Conservation (phyloP, 2,797 vertebrate species). For the Coccyzus lansbergi region DNA sequence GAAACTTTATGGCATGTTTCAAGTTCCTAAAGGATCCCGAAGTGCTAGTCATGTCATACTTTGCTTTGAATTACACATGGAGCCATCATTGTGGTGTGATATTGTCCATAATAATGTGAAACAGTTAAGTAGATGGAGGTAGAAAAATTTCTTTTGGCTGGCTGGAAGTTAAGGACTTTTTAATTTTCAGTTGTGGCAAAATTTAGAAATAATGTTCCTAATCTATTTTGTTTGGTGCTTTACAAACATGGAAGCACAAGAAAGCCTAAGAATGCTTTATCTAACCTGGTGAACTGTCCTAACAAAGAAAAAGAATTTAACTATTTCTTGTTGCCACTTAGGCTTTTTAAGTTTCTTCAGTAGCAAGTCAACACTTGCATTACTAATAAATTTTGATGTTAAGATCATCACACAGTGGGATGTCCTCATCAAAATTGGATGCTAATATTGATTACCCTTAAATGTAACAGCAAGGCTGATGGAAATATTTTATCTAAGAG, state of each 20-base stretch:
- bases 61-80: conserved; percentile 22
- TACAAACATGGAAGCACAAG: not conserved
- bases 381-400: not conserved
- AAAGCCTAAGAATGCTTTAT: not conserved
- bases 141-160: not conserved
- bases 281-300: not conserved
- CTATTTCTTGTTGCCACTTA: not conserved
- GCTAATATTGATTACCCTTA: not conserved
- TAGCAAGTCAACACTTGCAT: not conserved
- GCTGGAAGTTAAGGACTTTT: not conserved
- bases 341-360: not conserved
- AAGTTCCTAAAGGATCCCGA: conserved; percentile 13
- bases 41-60: not conserved
- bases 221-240: not conserved
- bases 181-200: not conserved
- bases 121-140: not conserved
- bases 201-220: not conserved
- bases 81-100: not conserved
- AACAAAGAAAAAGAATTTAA: not conserved
- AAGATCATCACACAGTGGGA: not conserved
- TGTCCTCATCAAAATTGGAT: not conserved
- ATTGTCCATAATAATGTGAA: not conserved
- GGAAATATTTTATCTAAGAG: not conserved
- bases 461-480: not conserved
- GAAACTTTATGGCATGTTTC: conserved; percentile 2